Conservation (phyloP, 2,797 vertebrate species). For the Lithobates sylvaticus region DNA sequence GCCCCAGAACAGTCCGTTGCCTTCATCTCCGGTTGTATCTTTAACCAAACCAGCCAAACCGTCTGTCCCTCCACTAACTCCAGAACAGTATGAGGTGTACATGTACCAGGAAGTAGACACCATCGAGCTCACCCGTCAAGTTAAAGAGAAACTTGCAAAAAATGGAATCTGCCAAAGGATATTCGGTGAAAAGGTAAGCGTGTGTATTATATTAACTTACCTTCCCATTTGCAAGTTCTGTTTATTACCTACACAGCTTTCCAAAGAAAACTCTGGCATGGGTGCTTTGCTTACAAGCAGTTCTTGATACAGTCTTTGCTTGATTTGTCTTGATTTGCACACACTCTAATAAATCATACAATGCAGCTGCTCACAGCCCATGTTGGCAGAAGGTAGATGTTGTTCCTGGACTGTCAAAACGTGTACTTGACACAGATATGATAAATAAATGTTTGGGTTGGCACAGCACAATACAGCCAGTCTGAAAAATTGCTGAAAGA, state of each 20-base stretch:
- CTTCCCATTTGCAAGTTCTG: slow-evolving; percentile 25
- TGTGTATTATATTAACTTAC: slow-evolving; percentile 11
- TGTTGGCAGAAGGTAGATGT: slow-evolving; percentile 56
- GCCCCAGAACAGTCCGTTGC: slow-evolving; percentile 86
- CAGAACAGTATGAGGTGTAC: slow-evolving; percentile 91
- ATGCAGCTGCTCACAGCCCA: slow-evolving; percentile 21
- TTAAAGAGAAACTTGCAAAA: slow-evolving; percentile 93
- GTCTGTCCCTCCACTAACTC: slow-evolving; percentile 84
- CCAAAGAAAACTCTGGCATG: slow-evolving; percentile 49
- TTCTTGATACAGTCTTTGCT: slow-evolving; percentile 47
- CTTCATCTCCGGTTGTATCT: slow-evolving; percentile 82
- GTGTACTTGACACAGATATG: slow-evolving; percentile 53
- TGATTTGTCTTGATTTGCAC: slow-evolving; percentile 56
- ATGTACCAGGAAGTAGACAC: slow-evolving; percentile 95
- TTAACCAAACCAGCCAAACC: slow-evolving; percentile 84
- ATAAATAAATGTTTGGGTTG: slow-evolving; percentile 54
- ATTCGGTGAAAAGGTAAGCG: slow-evolving; percentile 90
- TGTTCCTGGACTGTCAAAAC: slow-evolving; percentile 58
- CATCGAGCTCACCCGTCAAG: slow-evolving; percentile 88
- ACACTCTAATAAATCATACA: slow-evolving; percentile 55
- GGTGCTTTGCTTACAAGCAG: slow-evolving; percentile 13
- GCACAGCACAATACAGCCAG: slow-evolving; percentile 19
- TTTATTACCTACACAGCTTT: slow-evolving; percentile 36
- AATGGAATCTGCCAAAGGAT: slow-evolving; percentile 92
- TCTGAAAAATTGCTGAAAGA: slow-evolving; percentile 48